These are phyloP conservation scores for Galaxias olidus DNA, from an alignment of 2,797 vertebrate genomes.

Conservation along the genomic window DNA sequence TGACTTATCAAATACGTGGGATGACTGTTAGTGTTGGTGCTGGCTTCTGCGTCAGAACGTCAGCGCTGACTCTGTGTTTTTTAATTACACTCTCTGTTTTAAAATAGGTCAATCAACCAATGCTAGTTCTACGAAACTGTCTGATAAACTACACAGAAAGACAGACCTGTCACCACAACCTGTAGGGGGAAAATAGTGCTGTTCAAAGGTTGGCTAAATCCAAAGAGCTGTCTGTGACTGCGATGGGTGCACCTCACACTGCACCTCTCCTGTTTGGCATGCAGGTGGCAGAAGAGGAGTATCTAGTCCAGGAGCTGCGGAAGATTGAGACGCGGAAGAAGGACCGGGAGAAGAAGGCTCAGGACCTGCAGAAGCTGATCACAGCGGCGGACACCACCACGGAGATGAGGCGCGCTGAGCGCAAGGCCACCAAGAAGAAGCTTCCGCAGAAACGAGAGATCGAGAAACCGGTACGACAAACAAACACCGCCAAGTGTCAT, in stretches of 20 bases:
- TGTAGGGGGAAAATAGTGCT: too few species aligned
- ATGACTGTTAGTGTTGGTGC: too few species aligned
- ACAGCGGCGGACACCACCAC: constrained; percentile 96
- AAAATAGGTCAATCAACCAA: too few species aligned
- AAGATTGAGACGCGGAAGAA: constrained; percentile 97
- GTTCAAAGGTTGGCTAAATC: too few species aligned
- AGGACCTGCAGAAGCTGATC: constrained; percentile 97
- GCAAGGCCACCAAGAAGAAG: constrained; percentile 98
- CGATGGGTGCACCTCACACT: background rate
- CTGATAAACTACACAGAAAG: too few species aligned
- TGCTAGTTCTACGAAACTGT: too few species aligned
- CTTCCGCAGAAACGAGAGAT: constrained; percentile 95
- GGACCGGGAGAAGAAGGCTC: constrained; percentile 93
- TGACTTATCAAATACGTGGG: too few species aligned
- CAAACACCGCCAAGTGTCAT: background rate
- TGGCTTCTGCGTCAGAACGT: too few species aligned
- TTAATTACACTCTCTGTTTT: too few species aligned
- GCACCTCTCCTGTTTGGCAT: constrained; percentile 55
- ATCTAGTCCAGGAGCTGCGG: constrained; percentile 92
- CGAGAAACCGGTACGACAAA: constrained; percentile 85
- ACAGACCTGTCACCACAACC: too few species aligned
- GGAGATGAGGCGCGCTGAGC: constrained; percentile 92
- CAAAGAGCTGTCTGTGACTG: too few species aligned
- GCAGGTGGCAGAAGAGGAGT: constrained; percentile 98
- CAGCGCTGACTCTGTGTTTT: too few species aligned